These are phyloP conservation scores for Diaprepes abbreviatus DNA, from an alignment of 2,888 invertebrate species.

Conservation along the genomic window DNA sequence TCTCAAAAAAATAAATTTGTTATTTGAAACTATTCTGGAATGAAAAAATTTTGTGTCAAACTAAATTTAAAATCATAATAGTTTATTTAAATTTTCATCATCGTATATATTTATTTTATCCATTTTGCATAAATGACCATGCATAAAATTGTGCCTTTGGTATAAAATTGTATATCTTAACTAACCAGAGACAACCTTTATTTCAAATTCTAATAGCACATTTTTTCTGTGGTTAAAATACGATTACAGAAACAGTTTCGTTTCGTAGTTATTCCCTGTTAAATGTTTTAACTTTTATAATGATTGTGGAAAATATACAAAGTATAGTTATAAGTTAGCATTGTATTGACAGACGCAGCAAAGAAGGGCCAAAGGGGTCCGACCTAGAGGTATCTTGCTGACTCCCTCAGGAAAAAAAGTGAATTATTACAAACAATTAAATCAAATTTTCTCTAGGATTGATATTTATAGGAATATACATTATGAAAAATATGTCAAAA, in stretches of 20 bases:
- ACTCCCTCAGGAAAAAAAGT: no score
- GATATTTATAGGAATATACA: no score
- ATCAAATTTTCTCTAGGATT: no score
- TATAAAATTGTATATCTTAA: conserved; percentile 4
- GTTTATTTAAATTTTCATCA: neutral
- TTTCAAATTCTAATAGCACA: neutral
- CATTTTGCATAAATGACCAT: conserved; percentile 13
- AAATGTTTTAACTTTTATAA: neutral
- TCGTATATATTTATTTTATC: neutral
- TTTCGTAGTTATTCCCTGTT: neutral
- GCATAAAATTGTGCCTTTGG: conserved; percentile 28
- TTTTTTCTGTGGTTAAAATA: neutral
- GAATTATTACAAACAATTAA: no score
- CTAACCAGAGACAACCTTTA: neutral
- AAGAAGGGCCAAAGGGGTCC: no score
- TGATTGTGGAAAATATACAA: neutral
- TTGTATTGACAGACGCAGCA: no score
- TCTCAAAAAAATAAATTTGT: no score
- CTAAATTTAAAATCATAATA: neutral
- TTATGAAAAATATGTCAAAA: no score
- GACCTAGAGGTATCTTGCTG: no score
- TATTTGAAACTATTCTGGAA: no score
- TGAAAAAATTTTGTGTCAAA: neutral
- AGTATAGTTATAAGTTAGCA: neutral
- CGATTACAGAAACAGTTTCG: neutral